Conservation (phyloP, 2,797 vertebrate species). For the Hippocampus kuda region DNA sequence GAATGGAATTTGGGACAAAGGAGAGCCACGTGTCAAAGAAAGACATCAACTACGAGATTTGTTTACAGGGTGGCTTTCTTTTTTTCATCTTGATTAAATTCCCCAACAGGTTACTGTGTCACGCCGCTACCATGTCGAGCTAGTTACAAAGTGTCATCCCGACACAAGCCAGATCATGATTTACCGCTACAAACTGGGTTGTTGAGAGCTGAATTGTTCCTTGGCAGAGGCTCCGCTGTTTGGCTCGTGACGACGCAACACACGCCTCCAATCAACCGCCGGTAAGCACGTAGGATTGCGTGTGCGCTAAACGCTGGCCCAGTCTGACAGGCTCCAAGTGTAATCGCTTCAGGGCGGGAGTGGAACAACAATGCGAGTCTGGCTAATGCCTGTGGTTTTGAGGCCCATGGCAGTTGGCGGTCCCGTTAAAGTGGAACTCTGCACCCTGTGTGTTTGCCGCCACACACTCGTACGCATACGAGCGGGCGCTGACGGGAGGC, state of each 20-base stretch:
- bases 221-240: not conserved
- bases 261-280: not conserved
- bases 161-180: not conserved
- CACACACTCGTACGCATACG: slow-evolving; percentile 14
- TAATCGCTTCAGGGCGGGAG: slow-evolving; percentile 73
- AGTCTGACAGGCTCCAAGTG: slow-evolving; percentile 78
- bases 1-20: too few species aligned
- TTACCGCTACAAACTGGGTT: not conserved
- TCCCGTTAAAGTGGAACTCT: slow-evolving; percentile 58
- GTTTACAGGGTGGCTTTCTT: not conserved
- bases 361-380: slow-evolving; percentile 77
- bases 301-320: slow-evolving; percentile 58
- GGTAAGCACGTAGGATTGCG: not conserved
- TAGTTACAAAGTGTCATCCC: not conserved
- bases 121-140: not conserved
- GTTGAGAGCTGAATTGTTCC: not conserved
- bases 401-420: slow-evolving; percentile 68
- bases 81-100: not conserved
- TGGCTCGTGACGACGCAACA: not conserved
- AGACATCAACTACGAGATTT: not conserved
- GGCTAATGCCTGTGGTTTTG: slow-evolving; percentile 79
- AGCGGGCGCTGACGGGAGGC: not conserved
- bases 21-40: not conserved
- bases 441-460: slow-evolving; percentile 26
- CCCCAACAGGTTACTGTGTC: not conserved